phyloP scores from a whole-genome alignment of 2,113 vertebrate genomes.

The Ranitomeya variabilis region DNA sequence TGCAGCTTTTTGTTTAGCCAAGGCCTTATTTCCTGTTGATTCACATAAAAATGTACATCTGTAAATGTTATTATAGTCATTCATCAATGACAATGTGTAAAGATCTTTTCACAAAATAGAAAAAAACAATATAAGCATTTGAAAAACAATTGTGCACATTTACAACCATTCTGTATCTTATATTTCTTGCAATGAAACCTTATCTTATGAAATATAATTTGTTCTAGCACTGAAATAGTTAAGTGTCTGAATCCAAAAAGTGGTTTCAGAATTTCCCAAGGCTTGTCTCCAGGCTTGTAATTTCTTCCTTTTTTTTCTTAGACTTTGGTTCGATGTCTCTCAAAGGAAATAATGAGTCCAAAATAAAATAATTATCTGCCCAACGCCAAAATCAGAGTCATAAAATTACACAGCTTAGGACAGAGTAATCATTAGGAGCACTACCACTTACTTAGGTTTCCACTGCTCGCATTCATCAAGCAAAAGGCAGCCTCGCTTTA shows the following conservation, averaged over 20 bases:
- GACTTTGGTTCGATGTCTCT: slow-evolving; percentile 42
- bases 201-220: neutral
- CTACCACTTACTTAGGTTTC: neutral
- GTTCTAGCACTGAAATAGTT: neutral
- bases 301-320: slow-evolving; percentile 29
- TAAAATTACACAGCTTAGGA: slow-evolving; percentile 26
- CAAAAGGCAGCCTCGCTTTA: neutral
- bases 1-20: neutral
- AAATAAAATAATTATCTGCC: slow-evolving; percentile 45
- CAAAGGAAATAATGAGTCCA: slow-evolving; percentile 44
- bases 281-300: slow-evolving; percentile 38
- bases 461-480: neutral
- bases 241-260: slow-evolving; percentile 26
- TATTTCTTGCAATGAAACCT: no score
- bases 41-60: neutral
- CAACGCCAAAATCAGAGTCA: slow-evolving; percentile 34
- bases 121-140: no score
- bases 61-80: neutral
- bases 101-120: no score
- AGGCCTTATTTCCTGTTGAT: neutral
- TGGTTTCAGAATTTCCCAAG: slow-evolving; percentile 46
- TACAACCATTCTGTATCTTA: neutral
- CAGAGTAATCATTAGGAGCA: neutral
- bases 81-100: no score
- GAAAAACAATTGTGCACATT: neutral